Conservation (phyloP, 2,888 invertebrate species). For the Leptinotarsa tumamoca region DNA sequence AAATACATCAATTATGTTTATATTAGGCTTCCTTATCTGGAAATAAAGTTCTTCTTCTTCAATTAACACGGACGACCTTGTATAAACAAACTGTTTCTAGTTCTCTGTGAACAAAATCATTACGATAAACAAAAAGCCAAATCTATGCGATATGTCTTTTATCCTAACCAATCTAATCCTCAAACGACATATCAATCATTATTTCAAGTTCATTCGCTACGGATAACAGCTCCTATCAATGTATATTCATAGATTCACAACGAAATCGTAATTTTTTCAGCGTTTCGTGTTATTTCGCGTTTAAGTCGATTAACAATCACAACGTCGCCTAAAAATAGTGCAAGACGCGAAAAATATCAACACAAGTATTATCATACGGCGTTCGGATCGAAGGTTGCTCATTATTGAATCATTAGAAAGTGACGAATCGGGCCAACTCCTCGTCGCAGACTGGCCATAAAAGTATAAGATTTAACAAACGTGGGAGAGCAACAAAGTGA, state of each 20-base stretch:
- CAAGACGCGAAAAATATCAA: conserved; percentile 13
- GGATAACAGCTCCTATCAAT: neutral
- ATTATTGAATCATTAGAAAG: conserved; percentile 48
- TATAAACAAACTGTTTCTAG: too few species aligned
- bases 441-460: conserved; percentile 59
- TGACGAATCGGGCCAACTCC: conserved; percentile 55
- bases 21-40: too few species aligned
- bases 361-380: conserved; percentile 13
- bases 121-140: too few species aligned
- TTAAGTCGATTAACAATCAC: neutral
- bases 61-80: too few species aligned
- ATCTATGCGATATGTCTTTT: too few species aligned
- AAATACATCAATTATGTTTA: too few species aligned
- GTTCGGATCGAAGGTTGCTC: conserved; percentile 21
- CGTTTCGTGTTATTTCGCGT: neutral
- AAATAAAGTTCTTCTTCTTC: too few species aligned
- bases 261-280: neutral
- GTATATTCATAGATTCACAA: neutral
- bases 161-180: too few species aligned
- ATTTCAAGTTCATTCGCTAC: neutral
- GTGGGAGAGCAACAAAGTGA: conserved; percentile 58
- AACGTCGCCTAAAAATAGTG: conserved; percentile 1
- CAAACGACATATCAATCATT: neutral
- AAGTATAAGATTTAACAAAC: conserved; percentile 60
- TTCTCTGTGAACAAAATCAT: too few species aligned